A percentile compares a stretch with the other conserved stretches of the same genome.
phyloP scores from a whole-genome alignment of 2,797 vertebrate species.

The Dipus sagitta region DNA sequence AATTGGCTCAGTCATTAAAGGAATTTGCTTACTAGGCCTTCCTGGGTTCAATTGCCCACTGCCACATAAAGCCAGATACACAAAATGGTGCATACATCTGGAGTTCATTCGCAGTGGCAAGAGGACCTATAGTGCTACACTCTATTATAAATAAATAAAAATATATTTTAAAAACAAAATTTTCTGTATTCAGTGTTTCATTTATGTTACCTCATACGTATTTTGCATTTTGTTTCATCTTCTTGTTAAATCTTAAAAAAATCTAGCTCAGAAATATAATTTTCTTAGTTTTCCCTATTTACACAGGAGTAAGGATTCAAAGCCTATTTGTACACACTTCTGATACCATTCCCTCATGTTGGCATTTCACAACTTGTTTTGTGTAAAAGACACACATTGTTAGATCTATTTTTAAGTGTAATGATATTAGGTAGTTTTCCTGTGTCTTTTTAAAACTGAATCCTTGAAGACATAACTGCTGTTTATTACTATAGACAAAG shows the following conservation, averaged over 20 bases:
- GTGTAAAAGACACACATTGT: neutral
- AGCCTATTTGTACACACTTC: neutral
- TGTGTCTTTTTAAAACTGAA: neutral
- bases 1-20: too few species aligned
- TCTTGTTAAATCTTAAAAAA: neutral
- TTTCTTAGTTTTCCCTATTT: neutral
- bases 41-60: too few species aligned
- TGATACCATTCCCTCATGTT: neutral
- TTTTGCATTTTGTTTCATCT: neutral
- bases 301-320: neutral
- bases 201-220: neutral
- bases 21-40: too few species aligned
- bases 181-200: neutral
- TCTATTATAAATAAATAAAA: too few species aligned
- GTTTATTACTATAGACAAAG: neutral
- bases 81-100: too few species aligned
- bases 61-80: too few species aligned
- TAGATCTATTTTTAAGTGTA: neutral
- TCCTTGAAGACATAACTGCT: neutral
- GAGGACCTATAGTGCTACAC: too few species aligned
- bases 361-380: neutral
- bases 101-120: too few species aligned
- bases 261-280: neutral
- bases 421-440: neutral
- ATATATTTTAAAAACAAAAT: too few species aligned